Evolutionary conservation across 2,888 invertebrate species (phyloP), one percentile per base, ranked within the genome.

Genomic region (Brenthis ino): DNA sequence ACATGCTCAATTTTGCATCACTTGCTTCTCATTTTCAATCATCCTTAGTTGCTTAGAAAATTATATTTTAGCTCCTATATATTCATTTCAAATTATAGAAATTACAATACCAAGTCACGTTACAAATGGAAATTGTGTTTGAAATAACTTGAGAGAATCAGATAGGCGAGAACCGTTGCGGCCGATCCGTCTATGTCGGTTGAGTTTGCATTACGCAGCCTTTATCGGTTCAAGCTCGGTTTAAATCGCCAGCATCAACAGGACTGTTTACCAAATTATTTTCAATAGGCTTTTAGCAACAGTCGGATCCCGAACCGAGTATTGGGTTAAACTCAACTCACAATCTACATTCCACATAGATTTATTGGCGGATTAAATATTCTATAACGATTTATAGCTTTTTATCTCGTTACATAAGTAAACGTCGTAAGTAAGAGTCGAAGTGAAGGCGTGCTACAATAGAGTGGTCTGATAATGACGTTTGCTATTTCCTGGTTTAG

Each of bases 161-260:
- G 91, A 92, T 91, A 91, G 88, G 84, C 86, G 85, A 83, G 86
- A 87, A 85, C 85, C 85, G 87, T 86, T 81, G 86, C 86, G 84
- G 82, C 87, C 93, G 91, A 92, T 92, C 90, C 89, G 90, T 92
- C 93, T 91, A 85, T 90, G 93, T 92, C 93, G 85, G 84, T 85
- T 77, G 87, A 84, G 91, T 91, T 91, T 91, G 91, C 91, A 91
- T 93, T 92, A 87, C 91, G 86, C 85, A 82, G 87, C 89, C 84
- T 91, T 91, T 92, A 92, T 92, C 91, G 87, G 87, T 83, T 80
- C 83, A 79, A 82, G 85, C 85, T 85, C 83, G 84, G 81, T 82
- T 88, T 85, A 85, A 89, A 91, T 91, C 89, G 89, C 89, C 85
- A 86, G 89, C 90, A 91, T 90, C 89, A 85, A 85, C 87, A 82